These are phyloP conservation scores for Allygus modestus DNA, from an alignment of 2,888 invertebrate species.

Conservation along the genomic window DNA sequence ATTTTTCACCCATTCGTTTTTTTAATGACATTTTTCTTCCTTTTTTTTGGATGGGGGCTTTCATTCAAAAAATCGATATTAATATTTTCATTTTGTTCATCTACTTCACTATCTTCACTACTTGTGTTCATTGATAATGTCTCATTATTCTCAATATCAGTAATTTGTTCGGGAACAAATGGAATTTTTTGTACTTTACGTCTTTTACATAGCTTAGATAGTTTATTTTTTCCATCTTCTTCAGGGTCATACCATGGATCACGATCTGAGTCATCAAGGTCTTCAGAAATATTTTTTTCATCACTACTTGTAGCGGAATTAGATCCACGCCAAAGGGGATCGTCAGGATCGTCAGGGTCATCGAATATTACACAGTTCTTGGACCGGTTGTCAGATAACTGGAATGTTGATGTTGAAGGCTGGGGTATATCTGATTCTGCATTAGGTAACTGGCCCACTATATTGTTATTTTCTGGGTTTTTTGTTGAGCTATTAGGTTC, in stretches of 20 bases:
- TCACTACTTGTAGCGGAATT: constrained; percentile 17
- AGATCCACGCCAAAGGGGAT: constrained; percentile 17
- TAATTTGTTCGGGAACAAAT: too few relatives aligned
- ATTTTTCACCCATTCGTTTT: constrained; percentile 27
- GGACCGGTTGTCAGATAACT: not conserved
- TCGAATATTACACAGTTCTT: not conserved
- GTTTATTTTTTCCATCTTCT: not conserved
- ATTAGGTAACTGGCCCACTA: not conserved
- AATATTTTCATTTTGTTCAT: constrained; percentile 38
- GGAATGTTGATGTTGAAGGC: not conserved
- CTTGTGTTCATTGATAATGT: constrained; percentile 5
- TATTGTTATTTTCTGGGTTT: not conserved
- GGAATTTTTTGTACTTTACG: constrained; percentile 37
- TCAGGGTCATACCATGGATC: constrained; percentile 1
- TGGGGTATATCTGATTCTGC: not conserved
- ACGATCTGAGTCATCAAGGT: constrained; percentile 7
- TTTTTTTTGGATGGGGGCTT: constrained; percentile 11
- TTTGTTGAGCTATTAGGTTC: constrained; percentile 1
- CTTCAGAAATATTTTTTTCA: not conserved
- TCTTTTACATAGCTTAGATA: not conserved
- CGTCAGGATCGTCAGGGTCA: not conserved
- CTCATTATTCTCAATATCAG: not conserved
- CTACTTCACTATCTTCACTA: constrained; percentile 21
- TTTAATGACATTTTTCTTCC: constrained; percentile 39
- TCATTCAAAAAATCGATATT: constrained; percentile 42